These are phyloP conservation scores for Ceratina australensis DNA, from an alignment of 1,140 invertebrate genomes.

Conservation along the genomic window DNA sequence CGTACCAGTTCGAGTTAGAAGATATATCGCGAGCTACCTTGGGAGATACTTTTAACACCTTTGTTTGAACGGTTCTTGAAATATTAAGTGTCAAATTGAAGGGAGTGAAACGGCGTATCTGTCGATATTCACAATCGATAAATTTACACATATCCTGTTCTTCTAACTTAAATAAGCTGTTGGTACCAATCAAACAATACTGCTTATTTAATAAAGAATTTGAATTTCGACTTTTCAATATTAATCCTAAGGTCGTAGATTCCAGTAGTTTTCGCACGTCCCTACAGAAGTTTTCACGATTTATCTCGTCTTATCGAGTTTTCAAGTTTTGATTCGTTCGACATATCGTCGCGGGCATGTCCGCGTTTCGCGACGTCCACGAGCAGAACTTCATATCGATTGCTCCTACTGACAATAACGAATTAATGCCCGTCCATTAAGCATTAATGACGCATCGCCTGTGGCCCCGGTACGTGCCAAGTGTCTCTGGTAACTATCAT, in stretches of 20 bases:
- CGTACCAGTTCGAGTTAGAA: constrained; percentile 5
- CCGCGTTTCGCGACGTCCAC: background rate
- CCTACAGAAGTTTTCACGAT: background rate
- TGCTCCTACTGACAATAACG: constrained; percentile 54
- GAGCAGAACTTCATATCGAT: constrained; percentile 38
- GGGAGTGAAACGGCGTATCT: too few species aligned
- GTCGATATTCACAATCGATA: too few species aligned
- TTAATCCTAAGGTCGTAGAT: too few species aligned
- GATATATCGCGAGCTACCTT: background rate
- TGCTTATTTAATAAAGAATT: too few species aligned
- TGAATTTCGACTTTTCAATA: too few species aligned
- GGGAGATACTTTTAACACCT: background rate
- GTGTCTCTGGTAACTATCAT: constrained; percentile 53
- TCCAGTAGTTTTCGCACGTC: too few species aligned
- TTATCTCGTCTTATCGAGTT: constrained; percentile 28
- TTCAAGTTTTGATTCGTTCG: background rate
- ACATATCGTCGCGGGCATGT: background rate
- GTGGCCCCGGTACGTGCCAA: constrained; percentile 32
- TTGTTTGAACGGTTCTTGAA: background rate
- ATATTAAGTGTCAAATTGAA: background rate
- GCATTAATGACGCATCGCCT: constrained; percentile 60
- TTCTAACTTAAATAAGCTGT: too few species aligned
- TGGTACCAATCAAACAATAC: too few species aligned
- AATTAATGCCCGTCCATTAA: constrained; percentile 62
- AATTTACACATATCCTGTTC: too few species aligned